Base-by-base conservation (phyloP, 2,888 invertebrate species). In the Teleogryllus oceanicus region DNA sequence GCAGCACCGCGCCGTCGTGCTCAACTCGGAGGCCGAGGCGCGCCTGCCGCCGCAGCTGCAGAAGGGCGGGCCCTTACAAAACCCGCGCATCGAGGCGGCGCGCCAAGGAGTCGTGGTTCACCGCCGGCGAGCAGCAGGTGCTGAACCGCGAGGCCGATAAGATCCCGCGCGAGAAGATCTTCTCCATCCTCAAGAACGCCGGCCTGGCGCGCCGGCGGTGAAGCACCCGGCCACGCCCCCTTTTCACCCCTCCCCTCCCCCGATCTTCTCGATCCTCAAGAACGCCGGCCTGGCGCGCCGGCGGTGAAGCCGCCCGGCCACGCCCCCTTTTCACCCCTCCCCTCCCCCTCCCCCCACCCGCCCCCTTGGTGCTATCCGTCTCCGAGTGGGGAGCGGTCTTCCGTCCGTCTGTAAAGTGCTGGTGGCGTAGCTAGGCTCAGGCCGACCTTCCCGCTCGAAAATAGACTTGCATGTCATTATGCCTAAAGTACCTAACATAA, bases 31-130 rank as follows among this genome's bases (percentile, higher is more conserved):
- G 1, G 90, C 91, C 84, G 95, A 95, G 85, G 89, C 94, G 0
- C 89, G 91, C 78, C 87, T 95, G n/a, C 94, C 94, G 0, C 87
- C 90, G 0, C 91, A 93, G 81, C 87, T 94, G 50, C 87, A 90
- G 78, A 93, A 93, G n/a, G n/a, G n/a, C n/a, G n/a, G n/a, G n/a
- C 85, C 88, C 91, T 86, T 95, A 94, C 86, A 94, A 92, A 92
- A 95, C 87, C 94, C 94, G 0, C 86, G 89, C 2, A 90, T 94
- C 16, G 94, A 93, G 11, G 91, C 91, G 11, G 92, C 91, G 0
- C 13, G 94, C 95, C 1, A 92, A 92, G 84, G 94, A 93, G 84
- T 94, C 94, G 0, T 94, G 94, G 93, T 91, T 94, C 83, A 90
- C 91, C 0, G 90, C 92, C 83, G 93, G 94, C 85, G 94, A 94